A percentile compares a stretch with the other conserved stretches of the same genome.
These are phyloP conservation scores for Catajapyx aquilonaris DNA, from an alignment of 1,140 invertebrate species.

Conservation along the genomic window DNA sequence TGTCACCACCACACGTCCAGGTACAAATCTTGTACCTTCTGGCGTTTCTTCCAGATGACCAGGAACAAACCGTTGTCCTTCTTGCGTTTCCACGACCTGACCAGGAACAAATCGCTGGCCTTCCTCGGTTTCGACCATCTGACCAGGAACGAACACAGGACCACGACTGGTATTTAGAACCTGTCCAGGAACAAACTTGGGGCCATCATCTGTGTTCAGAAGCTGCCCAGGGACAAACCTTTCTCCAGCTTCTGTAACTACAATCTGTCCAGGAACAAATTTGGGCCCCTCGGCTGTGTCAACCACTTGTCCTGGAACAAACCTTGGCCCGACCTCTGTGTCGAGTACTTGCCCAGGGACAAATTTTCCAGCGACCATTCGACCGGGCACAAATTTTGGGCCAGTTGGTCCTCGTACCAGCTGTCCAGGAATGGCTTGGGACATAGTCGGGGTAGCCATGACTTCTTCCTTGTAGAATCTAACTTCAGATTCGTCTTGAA, in stretches of 20 bases:
- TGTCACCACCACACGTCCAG: conserved; percentile 47
- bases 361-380: conserved; percentile 30
- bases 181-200: conserved; percentile 44
- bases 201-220: conserved; percentile 39
- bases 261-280: conserved; percentile 48
- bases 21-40: conserved; percentile 42
- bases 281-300: conserved; percentile 29
- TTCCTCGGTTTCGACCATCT: conserved; percentile 46
- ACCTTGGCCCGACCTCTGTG: conserved; percentile 43
- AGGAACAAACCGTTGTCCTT: conserved; percentile 49
- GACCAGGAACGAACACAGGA: conserved; percentile 47
- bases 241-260: conserved; percentile 38
- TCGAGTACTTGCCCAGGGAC: conserved; percentile 45
- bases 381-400: conserved; percentile 43
- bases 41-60: conserved; percentile 41
- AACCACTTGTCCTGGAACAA: conserved; percentile 35
- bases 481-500: conserved; percentile 37
- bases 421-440: conserved; percentile 36
- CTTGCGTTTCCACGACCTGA: conserved; percentile 45
- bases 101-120: conserved; percentile 47
- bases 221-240: conserved; percentile 51
- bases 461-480: conserved; percentile 41
- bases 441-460: conserved; percentile 17
- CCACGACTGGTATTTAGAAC: conserved; percentile 46
- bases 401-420: conserved; percentile 34